These are phyloP conservation scores for Leptoteleia sp. DNA, from an alignment of 1,140 invertebrate species.

Conservation along the genomic window DNA sequence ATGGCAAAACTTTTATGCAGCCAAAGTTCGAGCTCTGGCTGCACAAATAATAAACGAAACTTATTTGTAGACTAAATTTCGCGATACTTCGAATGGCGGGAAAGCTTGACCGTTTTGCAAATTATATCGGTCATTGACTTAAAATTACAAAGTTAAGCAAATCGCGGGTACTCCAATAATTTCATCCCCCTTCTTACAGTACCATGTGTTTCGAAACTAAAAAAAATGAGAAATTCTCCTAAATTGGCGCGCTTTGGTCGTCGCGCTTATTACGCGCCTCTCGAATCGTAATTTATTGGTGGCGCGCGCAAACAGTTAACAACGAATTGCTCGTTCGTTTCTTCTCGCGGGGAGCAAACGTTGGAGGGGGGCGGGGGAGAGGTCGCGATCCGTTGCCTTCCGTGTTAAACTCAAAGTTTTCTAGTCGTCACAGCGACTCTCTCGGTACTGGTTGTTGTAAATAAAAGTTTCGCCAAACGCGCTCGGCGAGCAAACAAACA, in stretches of 20 bases:
- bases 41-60: conserved; percentile 8
- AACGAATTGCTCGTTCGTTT: conserved; percentile 56
- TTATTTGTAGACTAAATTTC: too few relatives aligned
- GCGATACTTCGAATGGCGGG: too few relatives aligned
- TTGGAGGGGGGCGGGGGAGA: conserved; percentile 2
- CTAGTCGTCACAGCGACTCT: conserved; percentile 14
- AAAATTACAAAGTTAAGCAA: too few relatives aligned
- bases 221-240: conserved; percentile 14
- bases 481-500: conserved; percentile 53
- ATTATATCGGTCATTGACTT: too few relatives aligned
- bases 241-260: conserved; percentile 14
- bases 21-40: neutral
- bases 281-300: conserved; percentile 45
- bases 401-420: too few relatives aligned
- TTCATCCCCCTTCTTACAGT: too few relatives aligned
- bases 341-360: conserved; percentile 52
- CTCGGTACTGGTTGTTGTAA: conserved; percentile 42
- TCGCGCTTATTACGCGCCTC: neutral
- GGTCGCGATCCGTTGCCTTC: conserved; percentile 20
- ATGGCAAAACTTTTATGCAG: conserved; percentile 1
- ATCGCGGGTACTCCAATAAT: too few relatives aligned
- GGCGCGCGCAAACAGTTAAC: conserved; percentile 53
- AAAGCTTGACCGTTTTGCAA: too few relatives aligned
- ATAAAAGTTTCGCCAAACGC: conserved; percentile 60
- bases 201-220: too few relatives aligned